Conservation (phyloP, 1,140 invertebrate species). For the Mamestra configurata region DNA sequence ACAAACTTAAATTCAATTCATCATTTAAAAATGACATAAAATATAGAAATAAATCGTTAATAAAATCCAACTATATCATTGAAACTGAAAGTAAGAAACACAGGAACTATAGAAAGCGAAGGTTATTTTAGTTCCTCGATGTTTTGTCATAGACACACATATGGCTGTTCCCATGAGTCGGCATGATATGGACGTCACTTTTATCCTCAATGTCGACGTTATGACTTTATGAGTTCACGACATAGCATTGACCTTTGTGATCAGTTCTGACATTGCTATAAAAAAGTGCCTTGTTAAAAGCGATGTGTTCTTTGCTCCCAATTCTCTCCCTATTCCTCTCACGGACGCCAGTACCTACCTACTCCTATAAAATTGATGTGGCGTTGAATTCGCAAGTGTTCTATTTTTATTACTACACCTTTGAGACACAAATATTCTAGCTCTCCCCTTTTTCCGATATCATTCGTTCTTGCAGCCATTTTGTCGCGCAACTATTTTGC, state of each 20-base stretch:
- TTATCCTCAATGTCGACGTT: slow-evolving; percentile 15
- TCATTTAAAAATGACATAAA: too few species aligned
- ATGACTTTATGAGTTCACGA: slow-evolving; percentile 2
- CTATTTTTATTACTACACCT: slow-evolving; percentile 15
- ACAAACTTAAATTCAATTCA: too few species aligned
- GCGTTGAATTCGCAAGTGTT: slow-evolving; percentile 4
- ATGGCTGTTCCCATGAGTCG: slow-evolving; percentile 1
- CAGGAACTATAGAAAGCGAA: neutral
- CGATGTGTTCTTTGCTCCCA: neutral
- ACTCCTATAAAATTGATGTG: slow-evolving; percentile 26
- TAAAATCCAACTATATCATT: neutral
- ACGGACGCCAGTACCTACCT: neutral
- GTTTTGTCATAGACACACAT: neutral
- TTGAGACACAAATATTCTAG: neutral
- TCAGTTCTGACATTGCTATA: neutral
- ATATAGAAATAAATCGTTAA: neutral
- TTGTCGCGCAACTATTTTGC: neutral
- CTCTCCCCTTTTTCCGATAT: neutral
- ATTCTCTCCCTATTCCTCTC: neutral
- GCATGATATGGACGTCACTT: slow-evolving; percentile 20
- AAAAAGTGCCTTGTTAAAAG: neutral
- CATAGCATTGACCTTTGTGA: slow-evolving; percentile 33
- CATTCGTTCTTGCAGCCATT: neutral
- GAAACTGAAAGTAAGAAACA: too few species aligned
- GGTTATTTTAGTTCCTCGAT: neutral